Evolutionary conservation across 35 echinoderm and acorn worm species (phyloP), one percentile per base, ranked within the genome.

Genomic region (Ptychodera flava): DNA sequence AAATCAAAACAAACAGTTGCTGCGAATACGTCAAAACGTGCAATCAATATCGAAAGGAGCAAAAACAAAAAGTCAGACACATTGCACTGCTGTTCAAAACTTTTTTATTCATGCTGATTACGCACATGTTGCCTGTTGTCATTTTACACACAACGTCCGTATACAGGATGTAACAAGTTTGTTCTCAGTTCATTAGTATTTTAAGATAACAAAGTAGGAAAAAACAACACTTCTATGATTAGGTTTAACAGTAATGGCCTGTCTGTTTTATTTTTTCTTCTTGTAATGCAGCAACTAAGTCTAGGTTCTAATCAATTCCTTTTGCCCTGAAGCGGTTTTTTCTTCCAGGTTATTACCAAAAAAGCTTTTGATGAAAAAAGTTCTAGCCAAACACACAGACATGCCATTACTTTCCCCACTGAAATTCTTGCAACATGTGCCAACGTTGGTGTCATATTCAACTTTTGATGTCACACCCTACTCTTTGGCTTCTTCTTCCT

Each of bases 121-220:
- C 45, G 45, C 22, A 64, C 45, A 64, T 64, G 45, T 64, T 64
- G 45, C 45, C 45, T 64, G n/a, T n/a, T 64, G 45, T 64, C 22
- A 12, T 6, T 12, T 64, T 12, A 64, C 22, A 64, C 45, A 64
- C 45, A 64, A 64, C 45, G 22, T 22, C 45, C 22, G 45, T 6
- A 22, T 22, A 12, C 6, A 64, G 6, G 45, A 6, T 64, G 6
- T 64, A 6, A 64, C 45, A 64, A 64, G 6, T 6, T 22, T 64
- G 45, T 64, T 64, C 45, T 64, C 45, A 64, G 6, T 64, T 64
- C 45, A 64, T 64, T 64, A 12, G 22, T 64, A 12, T 64, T 64
- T 64, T 64, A 64, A 64, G 45, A 64, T 64, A 64, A 64, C 45
- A 64, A 64, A 64, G 45, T 64, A 64, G 45, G 45, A 64, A 64